Conservation (phyloP, 1,140 invertebrate species). For the Drosophila leontia region DNA sequence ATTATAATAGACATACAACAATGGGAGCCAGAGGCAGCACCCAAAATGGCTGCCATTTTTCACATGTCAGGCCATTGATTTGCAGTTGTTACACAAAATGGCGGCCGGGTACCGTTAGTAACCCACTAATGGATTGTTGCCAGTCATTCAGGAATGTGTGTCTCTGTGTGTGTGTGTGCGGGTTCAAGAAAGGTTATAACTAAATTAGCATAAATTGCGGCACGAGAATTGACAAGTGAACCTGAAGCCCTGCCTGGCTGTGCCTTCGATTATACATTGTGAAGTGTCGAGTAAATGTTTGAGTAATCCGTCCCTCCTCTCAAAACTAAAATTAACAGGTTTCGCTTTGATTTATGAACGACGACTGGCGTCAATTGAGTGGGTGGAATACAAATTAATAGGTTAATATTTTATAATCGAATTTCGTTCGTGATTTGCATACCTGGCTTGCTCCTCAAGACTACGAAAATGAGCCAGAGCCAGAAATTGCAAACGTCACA, state of each 20-base stretch:
- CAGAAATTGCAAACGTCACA: conserved; percentile 60
- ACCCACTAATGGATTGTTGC: conserved; percentile 75
- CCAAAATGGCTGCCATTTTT: conserved; percentile 67
- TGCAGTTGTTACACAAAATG: conserved; percentile 81
- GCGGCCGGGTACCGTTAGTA: conserved; percentile 61
- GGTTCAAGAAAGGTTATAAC: conserved; percentile 70
- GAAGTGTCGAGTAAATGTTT: conserved; percentile 37
- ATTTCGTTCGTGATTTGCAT: conserved; percentile 75
- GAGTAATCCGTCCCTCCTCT: background rate
- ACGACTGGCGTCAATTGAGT: conserved; percentile 4
- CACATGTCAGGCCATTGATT: conserved; percentile 77
- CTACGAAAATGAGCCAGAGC: background rate
- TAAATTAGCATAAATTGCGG: conserved; percentile 74
- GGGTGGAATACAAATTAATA: conserved; percentile 70
- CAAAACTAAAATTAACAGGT: conserved; percentile 54
- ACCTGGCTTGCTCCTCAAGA: conserved; percentile 38
- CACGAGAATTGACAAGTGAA: conserved; percentile 64
- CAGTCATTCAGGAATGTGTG: conserved; percentile 5
- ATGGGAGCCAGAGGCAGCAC: conserved; percentile 17
- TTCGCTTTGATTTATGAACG: conserved; percentile 56
- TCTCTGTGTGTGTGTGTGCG: conserved; percentile 21
- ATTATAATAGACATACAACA: conserved; percentile 82
- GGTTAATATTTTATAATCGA: conserved; percentile 82
- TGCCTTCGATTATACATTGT: conserved; percentile 31
- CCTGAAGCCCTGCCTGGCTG: background rate